Percentiles rank a stretch among this genome's conserved stretches.
These are phyloP conservation scores for Lampropteryx suffumata DNA, from an alignment of 2,888 invertebrate species.

Conservation along the genomic window DNA sequence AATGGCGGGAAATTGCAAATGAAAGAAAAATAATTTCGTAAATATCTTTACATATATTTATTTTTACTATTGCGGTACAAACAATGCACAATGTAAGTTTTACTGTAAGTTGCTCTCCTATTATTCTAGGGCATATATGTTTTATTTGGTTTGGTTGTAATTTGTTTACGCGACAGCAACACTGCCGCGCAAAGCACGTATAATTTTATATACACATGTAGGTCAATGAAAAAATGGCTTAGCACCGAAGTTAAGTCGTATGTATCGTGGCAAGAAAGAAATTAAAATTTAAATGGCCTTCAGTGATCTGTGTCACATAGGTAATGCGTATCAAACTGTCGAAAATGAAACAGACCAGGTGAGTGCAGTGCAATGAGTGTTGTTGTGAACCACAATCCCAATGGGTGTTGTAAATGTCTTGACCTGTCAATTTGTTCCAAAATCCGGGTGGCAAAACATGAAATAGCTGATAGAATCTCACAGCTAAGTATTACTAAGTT, in stretches of 20 bases:
- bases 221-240: constrained; percentile 83
- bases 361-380: constrained; percentile 57
- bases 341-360: constrained; percentile 81
- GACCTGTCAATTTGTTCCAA: constrained; percentile 77
- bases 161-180: constrained; percentile 59
- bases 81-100: constrained; percentile 43
- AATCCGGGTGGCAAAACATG: constrained; percentile 66
- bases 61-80: constrained; percentile 4
- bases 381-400: constrained; percentile 58
- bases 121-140: not conserved
- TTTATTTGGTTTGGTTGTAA: constrained; percentile 21
- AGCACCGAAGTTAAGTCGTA: constrained; percentile 72
- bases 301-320: constrained; percentile 81
- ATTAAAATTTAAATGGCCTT: constrained; percentile 83
- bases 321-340: constrained; percentile 78
- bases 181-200: constrained; percentile 69
- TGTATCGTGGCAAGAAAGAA: constrained; percentile 80
- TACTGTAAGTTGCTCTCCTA: not conserved
- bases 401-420: constrained; percentile 75
- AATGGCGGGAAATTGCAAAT: constrained; percentile 35
- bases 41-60: not conserved
- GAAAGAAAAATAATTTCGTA: constrained; percentile 22
- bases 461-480: constrained; percentile 51
- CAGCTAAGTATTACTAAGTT: constrained; percentile 15
- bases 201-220: constrained; percentile 79